phyloP scores from a whole-genome alignment of 2,888 invertebrate species.

The Desoria tigrina region DNA sequence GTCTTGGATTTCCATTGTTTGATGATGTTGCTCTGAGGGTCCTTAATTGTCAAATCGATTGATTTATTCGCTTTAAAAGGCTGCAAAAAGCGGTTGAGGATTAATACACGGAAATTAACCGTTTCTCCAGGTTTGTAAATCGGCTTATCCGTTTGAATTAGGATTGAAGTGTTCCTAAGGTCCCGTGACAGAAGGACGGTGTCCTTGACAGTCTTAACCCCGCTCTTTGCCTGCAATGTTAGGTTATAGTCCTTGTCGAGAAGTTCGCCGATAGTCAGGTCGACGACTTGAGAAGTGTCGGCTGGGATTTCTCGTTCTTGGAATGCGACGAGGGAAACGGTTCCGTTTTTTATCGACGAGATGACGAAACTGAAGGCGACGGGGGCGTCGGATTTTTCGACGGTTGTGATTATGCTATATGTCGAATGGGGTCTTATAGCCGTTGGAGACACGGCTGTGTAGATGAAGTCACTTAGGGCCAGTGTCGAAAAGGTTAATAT shows the following conservation, averaged over 20 bases:
- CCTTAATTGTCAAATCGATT: slow-evolving; percentile 29
- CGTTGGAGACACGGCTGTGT: slow-evolving; percentile 20
- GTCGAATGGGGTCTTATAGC: slow-evolving; percentile 11
- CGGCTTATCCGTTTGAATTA: slow-evolving; percentile 88
- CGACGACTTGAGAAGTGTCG: neutral
- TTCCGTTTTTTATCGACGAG: neutral
- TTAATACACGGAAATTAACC: slow-evolving; percentile 59
- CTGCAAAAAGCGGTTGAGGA: slow-evolving; percentile 71
- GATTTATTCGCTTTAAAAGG: slow-evolving; percentile 64
- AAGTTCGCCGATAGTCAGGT: slow-evolving; percentile 8
- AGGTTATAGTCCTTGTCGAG: slow-evolving; percentile 23
- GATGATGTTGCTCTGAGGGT: slow-evolving; percentile 39
- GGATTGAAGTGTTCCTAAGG: slow-evolving; percentile 61
- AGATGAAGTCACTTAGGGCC: slow-evolving; percentile 5
- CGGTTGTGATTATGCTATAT: slow-evolving; percentile 13
- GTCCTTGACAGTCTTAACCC: neutral
- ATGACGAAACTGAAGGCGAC: slow-evolving; percentile 2
- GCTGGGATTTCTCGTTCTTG: neutral
- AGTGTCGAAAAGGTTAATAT: too few species aligned
- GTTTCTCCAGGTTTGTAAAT: slow-evolving; percentile 83
- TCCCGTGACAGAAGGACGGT: slow-evolving; percentile 58
- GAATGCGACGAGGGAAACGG: neutral
- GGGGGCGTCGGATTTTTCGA: slow-evolving; percentile 1
- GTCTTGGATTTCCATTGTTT: slow-evolving; percentile 20
- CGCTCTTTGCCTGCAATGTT: slow-evolving; percentile 1